A percentile compares a stretch with the other conserved stretches of the same genome.
Conservation (phyloP, 1,140 invertebrate genomes). For the Pristionchus pacificus region DNA sequence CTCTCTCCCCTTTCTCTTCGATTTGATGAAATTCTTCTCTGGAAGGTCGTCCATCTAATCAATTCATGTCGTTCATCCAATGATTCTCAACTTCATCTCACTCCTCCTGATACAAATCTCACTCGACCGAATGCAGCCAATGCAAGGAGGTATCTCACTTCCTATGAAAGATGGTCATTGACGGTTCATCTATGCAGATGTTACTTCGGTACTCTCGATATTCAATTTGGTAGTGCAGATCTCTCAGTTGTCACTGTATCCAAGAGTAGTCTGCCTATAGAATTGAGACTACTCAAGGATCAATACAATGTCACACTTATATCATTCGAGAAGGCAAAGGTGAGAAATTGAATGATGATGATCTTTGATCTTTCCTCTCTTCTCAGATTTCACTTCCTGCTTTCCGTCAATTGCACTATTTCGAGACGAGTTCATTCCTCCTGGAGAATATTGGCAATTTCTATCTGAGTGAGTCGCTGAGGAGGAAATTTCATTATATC, state of each 20-base stretch:
- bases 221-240: constrained; percentile 46
- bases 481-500: constrained; percentile 31
- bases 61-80: constrained; percentile 2
- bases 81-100: not conserved
- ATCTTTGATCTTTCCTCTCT: no score
- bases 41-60: constrained; percentile 73
- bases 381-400: constrained; percentile 71
- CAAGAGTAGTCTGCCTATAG: constrained; percentile 71
- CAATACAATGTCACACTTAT: constrained; percentile 81
- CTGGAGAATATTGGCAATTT: constrained; percentile 49
- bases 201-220: constrained; percentile 80
- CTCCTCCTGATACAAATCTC: not conserved
- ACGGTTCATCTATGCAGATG: constrained; percentile 61
- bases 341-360: not conserved
- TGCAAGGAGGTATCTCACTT: constrained; percentile 17
- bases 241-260: constrained; percentile 58
- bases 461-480: constrained; percentile 36
- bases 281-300: constrained; percentile 76
- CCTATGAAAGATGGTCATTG: not conserved
- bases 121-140: not conserved
- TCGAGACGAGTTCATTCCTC: constrained; percentile 56
- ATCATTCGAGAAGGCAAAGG: constrained; percentile 84
- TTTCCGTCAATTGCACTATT: constrained; percentile 56
- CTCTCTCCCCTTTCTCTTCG: constrained; percentile 78
- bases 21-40: constrained; percentile 79